phyloP scores from a whole-genome alignment of 2,888 invertebrate genomes.

The Neoascia interrupta region DNA sequence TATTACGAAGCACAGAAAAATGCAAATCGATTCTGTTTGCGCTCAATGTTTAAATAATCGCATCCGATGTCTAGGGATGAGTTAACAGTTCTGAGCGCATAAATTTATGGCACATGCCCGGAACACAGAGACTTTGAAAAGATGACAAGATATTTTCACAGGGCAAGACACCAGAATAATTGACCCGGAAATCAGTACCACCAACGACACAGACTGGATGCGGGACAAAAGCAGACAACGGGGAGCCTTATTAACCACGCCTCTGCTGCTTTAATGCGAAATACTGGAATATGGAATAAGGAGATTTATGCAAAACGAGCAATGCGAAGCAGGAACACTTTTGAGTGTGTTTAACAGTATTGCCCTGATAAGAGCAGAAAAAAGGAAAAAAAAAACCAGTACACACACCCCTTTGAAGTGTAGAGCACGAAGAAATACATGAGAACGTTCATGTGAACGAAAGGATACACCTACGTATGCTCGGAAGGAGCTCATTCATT shows the following conservation, averaged over 20 bases:
- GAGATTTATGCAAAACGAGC: constrained; percentile 59
- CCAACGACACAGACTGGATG: neutral
- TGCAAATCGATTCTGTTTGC: constrained; percentile 18
- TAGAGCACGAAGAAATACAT: neutral
- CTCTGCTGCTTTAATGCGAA: constrained; percentile 33
- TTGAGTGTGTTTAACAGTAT: constrained; percentile 43
- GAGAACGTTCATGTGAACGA: neutral
- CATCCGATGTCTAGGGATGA: constrained; percentile 3
- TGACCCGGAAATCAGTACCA: constrained; percentile 64
- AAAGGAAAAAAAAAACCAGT: neutral
- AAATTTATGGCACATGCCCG: constrained; percentile 25
- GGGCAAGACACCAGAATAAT: constrained; percentile 59
- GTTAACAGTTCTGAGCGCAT: constrained; percentile 18
- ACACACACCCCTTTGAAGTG: neutral
- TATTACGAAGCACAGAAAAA: neutral
- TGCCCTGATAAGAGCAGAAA: constrained; percentile 18
- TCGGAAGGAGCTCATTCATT: constrained; percentile 28
- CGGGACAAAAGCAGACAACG: constrained; percentile 15
- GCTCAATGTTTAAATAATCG: constrained; percentile 18
- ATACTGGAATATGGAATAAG: constrained; percentile 28
- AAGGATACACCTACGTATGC: constrained; percentile 16
- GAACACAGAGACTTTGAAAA: constrained; percentile 21
- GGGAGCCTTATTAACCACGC: neutral
- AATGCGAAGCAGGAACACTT: constrained; percentile 25
- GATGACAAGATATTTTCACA: constrained; percentile 41